Evolutionary conservation across 2,113 vertebrate genomes (phyloP), one percentile per base, ranked within the genome.

Genomic region (Eulacestoma nigropectus): DNA sequence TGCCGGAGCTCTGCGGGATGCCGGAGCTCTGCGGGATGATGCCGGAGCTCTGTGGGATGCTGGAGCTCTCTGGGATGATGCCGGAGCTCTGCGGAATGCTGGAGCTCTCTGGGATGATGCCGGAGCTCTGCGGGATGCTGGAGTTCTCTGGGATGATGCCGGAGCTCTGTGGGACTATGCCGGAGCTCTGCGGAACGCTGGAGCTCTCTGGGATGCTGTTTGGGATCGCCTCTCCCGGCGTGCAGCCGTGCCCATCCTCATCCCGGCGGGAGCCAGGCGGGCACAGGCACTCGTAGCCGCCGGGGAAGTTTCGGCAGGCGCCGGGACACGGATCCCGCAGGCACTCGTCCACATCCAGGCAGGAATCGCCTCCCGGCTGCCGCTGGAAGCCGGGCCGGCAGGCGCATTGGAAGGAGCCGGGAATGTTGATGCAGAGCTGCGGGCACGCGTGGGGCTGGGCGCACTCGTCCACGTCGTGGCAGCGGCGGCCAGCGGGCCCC

Each of bases 201-300:
- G 39, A 39, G 12, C 9, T 68, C 25, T 35, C 6, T 0, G 17
- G 68, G 47, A 16, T 14, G 10, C 15, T 6, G 32, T 7, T 26
- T 1, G 8, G 46, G 35, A 47, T 78, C 4, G 6, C 47, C 42
- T 84, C 81, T 17, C 11, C 4, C 0, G 65, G 1, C 1, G 44
- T 39, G 79, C 98, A 98, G 35, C 97, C 94, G 13, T 42, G 68
- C 2, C 95, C 78, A 3, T 96, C 62, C 0, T 64, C 60, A 4
- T 92, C 89, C 10, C 57, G 57, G 13, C 86, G 15, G 89, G 73
- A 97, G n/a, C 97, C 98, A 0, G 87, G 18, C 0, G 26, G 59
- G 83, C 98, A 98, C 82, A 87, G 84, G 62, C 98, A 98, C 46
- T 78, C 37, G 46, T 97, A 98, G n/a, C 91, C 93, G 5, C 98